Percentiles rank a stretch among this genome's conserved stretches.
Conservation (phyloP, 2,888 invertebrate species). For the Thereva nobilitata region DNA sequence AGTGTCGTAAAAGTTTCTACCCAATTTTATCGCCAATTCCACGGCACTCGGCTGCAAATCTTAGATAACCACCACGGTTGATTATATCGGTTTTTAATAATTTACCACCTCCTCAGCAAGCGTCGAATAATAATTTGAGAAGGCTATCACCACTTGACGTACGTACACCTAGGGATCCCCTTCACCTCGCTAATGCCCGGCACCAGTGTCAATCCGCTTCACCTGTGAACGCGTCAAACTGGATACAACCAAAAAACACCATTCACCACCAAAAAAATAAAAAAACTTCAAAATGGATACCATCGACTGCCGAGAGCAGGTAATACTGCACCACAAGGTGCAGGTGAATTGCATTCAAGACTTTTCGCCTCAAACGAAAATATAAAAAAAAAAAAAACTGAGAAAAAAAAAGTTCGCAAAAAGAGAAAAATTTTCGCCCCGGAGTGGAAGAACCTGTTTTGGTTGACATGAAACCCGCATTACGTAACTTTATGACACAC, state of each 20-base stretch:
- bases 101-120: constrained; percentile 25
- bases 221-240: too few relatives aligned
- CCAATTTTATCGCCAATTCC: too few relatives aligned
- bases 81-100: constrained; percentile 6
- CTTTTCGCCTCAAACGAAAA: constrained; percentile 9
- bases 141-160: constrained; percentile 10
- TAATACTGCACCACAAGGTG: too few relatives aligned
- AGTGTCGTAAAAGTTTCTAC: too few relatives aligned
- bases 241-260: too few relatives aligned
- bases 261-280: too few relatives aligned
- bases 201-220: too few relatives aligned
- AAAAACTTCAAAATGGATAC: too few relatives aligned
- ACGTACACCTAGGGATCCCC: too few relatives aligned
- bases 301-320: too few relatives aligned
- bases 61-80: constrained; percentile 6
- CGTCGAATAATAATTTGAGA: constrained; percentile 13
- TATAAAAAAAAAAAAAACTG: neutral
- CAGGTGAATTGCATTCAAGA: neutral
- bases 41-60: neutral
- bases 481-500: constrained; percentile 9
- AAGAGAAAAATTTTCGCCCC: neutral
- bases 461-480: constrained; percentile 15
- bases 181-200: too few relatives aligned
- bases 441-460: constrained; percentile 22
- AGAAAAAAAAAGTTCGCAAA: too few relatives aligned